These are phyloP conservation scores for Tyrophagus putrescentiae DNA, from an alignment of 1,140 invertebrate species.

Conservation along the genomic window DNA sequence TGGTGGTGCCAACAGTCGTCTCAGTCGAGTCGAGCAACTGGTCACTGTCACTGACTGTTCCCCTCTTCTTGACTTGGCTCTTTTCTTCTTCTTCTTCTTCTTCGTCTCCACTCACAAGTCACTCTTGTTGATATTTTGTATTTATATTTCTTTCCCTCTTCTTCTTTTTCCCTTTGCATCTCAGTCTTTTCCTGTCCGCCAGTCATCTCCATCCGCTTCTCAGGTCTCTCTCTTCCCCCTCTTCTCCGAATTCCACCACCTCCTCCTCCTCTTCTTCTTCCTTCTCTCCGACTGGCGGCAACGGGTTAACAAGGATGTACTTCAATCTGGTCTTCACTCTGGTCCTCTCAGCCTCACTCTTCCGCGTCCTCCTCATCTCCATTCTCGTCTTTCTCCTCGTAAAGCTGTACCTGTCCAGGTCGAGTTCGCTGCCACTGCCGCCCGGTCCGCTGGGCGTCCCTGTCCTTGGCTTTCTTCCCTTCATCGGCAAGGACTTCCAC, in stretches of 20 bases:
- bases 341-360: conserved; percentile 7
- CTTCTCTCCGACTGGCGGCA: neutral
- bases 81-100: neutral
- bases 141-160: too few relatives aligned
- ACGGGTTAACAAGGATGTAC: neutral
- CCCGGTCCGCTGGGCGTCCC: conserved; percentile 72
- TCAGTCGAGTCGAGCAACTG: too few relatives aligned
- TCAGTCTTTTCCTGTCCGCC: neutral
- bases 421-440: conserved; percentile 35
- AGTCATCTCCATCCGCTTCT: neutral
- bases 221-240: neutral
- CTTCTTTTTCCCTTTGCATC: too few relatives aligned
- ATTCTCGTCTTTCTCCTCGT: neutral
- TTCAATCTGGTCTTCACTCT: conserved; percentile 6
- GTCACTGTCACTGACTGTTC: neutral
- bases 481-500: conserved; percentile 54
- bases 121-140: too few relatives aligned
- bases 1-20: conserved; percentile 13
- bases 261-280: too few relatives aligned
- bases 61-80: neutral
- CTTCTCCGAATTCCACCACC: neutral
- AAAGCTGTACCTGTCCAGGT: neutral
- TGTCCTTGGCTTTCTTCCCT: conserved; percentile 61
- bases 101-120: too few relatives aligned
- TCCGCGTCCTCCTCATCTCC: neutral